phyloP scores from a whole-genome alignment of 2,113 vertebrate genomes.

The Campylomormyrus tamandua region DNA sequence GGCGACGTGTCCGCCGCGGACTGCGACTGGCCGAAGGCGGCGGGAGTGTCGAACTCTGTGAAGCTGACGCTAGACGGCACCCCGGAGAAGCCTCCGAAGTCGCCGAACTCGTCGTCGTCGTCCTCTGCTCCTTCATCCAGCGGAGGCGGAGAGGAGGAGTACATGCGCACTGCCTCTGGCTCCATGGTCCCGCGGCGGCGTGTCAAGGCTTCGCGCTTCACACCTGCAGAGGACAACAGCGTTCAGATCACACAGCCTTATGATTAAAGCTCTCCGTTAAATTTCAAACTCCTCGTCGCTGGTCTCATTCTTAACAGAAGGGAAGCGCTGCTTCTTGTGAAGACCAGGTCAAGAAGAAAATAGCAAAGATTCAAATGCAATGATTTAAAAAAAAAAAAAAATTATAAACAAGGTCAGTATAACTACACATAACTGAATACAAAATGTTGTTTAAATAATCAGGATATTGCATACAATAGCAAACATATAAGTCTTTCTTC shows the following conservation, averaged over 20 bases:
- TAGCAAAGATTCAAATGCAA: neutral
- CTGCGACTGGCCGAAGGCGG: conserved; percentile 59
- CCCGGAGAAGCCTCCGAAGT: conserved; percentile 82
- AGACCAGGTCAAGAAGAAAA: neutral
- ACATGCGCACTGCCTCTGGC: conserved; percentile 90
- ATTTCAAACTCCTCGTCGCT: neutral
- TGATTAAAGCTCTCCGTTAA: neutral
- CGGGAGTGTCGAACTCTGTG: conserved; percentile 77
- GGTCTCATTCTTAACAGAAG: neutral
- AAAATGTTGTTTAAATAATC: neutral
- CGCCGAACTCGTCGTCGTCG: conserved; percentile 88
- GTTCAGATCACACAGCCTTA: neutral
- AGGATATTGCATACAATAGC: neutral
- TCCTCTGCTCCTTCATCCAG: conserved; percentile 84
- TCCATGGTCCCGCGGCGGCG: conserved; percentile 71
- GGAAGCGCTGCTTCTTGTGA: neutral
- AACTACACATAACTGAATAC: neutral
- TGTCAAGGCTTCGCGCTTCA: conserved; percentile 48
- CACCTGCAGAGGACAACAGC: conserved; percentile 50
- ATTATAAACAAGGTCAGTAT: neutral
- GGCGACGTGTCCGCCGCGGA: conserved; percentile 55
- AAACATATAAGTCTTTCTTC: neutral
- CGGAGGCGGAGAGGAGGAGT: conserved; percentile 92
- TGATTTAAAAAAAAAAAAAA: neutral
- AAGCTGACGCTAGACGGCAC: conserved; percentile 77